A percentile compares a stretch with the other conserved stretches of the same genome.
Evolutionary conservation across 2,888 invertebrate genomes (phyloP).

Genomic region (Cheilosia vernalis): DNA sequence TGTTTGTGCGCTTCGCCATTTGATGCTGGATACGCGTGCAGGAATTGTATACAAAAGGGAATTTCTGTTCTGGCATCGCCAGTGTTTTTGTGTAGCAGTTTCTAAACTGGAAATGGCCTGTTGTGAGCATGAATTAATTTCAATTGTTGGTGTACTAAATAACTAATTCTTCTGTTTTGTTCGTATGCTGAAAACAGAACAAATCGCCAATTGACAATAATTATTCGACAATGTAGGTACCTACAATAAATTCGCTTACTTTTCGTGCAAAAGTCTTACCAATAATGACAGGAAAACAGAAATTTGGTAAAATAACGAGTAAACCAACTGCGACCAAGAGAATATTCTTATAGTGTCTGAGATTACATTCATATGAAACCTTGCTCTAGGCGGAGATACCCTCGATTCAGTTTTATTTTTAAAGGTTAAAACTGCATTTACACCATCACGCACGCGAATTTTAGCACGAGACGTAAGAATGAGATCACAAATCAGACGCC

Average conservation of each 20-base stretch:
- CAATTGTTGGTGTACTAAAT: conserved; percentile 36
- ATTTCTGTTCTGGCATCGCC: not conserved
- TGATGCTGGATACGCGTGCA: conserved; percentile 47
- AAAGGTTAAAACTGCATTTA: no score
- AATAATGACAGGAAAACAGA: no score
- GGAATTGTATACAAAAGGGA: conserved; percentile 36
- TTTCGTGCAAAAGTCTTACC: no score
- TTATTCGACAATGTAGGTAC: not conserved
- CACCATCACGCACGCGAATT: no score
- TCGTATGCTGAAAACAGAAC: not conserved
- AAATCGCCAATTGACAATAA: not conserved
- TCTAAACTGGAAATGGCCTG: conserved; percentile 24
- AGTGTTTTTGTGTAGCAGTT: not conserved
- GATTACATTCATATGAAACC: no score
- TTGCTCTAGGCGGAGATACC: no score
- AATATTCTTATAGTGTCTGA: no score
- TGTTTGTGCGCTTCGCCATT: conserved; percentile 36
- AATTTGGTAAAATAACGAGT: no score
- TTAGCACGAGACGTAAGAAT: no score
- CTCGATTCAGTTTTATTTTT: no score
- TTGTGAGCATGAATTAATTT: conserved; percentile 39
- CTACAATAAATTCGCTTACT: not conserved
- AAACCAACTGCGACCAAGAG: no score
- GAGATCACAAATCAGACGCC: no score
- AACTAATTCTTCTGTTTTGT: not conserved